Base-by-base conservation (phyloP, 2,113 vertebrate genomes). In the Coturnix japonica region DNA sequence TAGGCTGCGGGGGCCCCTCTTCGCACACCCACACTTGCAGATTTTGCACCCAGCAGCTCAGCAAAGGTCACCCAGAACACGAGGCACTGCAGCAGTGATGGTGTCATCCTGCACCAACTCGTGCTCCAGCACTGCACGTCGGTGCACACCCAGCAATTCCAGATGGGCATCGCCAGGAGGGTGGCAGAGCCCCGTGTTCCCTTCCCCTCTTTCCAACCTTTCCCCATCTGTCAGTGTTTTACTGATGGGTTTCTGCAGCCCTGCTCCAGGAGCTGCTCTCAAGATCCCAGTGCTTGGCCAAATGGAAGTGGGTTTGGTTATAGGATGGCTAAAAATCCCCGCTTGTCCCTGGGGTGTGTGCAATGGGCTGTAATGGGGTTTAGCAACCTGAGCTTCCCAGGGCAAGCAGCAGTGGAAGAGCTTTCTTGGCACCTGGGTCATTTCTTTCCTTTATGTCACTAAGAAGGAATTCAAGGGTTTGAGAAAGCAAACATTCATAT, bases 21-120 rank as follows among this genome's bases (percentile, higher is more conserved):
- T 91, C 51, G 6, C 90, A 82, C 86, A 0, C 90, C 81, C 76
- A 71, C 89, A 44, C 47, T 59, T 11, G 53, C 18, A 8, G 22
- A 46, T 26, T 78, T 46, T 64, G 37, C 14, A 33, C 73, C 28
- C 47, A 31, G 44, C 21, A 11, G 9, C 63, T 73, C 35, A 79
- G 26, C 13, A 26, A 2, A 87, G 67, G 85, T 61, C 54, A 30
- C 11, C 19, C 13, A 1, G 2, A 46, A 43, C 7, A 14, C 2
- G 16, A 6, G 0, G 65, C 0, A 0, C 25, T 46, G 73, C 81
- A 53, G 77, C 71, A 65, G 20, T 0, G 0, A 70, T 1, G 77
- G 49, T 2, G 54, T 2, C 1, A 2, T 46, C 5, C 61, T 9
- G 26, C 54, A 6, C 0, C 77, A 47, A 19, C 89, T 56, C 70